Evolutionary conservation across 2,888 invertebrate genomes (phyloP).

Genomic region (Caenorhabditis sulstoni): DNA sequence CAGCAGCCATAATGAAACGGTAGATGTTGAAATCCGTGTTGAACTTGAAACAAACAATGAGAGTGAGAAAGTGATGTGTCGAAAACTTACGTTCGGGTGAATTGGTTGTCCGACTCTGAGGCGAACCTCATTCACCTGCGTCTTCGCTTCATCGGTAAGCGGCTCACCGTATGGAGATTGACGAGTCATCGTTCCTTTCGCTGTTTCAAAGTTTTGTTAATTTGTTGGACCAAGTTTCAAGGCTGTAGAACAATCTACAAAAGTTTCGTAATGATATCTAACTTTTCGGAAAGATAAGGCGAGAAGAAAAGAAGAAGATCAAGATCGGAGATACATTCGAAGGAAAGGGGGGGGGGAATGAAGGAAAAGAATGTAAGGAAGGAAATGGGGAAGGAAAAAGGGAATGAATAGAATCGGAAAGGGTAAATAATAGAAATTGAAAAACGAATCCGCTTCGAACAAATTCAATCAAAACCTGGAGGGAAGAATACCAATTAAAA

Average conservation of each 20-base stretch:
- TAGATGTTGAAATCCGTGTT: conserved; percentile 80
- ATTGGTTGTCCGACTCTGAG: conserved; percentile 73
- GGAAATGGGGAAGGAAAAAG: background rate
- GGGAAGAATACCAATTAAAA: background rate
- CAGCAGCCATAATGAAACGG: conserved; percentile 78
- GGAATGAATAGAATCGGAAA: conserved; percentile 36
- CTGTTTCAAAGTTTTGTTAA: background rate
- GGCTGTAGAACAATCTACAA: background rate
- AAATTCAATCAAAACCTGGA: background rate
- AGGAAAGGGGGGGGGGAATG: background rate
- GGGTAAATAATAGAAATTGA: background rate
- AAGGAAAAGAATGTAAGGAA: background rate
- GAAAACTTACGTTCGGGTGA: conserved; percentile 75
- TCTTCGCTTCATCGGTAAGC: conserved; percentile 72
- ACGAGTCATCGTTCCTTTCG: conserved; percentile 37
- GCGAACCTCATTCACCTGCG: conserved; percentile 76
- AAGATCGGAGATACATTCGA: background rate
- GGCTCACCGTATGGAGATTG: conserved; percentile 74
- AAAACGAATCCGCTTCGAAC: too few species aligned
- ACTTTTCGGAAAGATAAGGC: background rate
- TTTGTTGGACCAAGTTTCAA: background rate
- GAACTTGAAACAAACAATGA: conserved; percentile 68
- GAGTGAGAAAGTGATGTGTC: too few species aligned
- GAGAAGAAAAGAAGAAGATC: background rate
- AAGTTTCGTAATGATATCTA: background rate